Evolutionary conservation across 2,888 invertebrate genomes (phyloP).

Genomic region (Drosophila diplacantha): DNA sequence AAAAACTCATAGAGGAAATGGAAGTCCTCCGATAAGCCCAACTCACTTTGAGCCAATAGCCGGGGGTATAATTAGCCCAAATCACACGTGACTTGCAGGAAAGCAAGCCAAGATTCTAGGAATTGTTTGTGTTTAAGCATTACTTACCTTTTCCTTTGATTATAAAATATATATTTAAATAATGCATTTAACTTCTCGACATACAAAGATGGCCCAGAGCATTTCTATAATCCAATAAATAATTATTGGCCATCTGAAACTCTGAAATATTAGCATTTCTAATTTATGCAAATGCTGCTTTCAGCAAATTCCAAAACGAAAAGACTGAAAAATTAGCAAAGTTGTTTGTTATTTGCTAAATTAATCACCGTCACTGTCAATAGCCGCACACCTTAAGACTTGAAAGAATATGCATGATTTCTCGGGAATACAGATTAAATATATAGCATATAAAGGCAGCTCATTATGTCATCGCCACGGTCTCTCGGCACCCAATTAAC

Average conservation of each 20-base stretch:
- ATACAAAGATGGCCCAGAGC: not conserved
- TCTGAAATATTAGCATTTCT: not conserved
- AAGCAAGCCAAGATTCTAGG: not conserved
- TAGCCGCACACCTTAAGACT: not conserved
- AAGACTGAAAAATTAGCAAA: constrained; percentile 12
- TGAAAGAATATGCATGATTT: constrained; percentile 23
- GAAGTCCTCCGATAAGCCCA: constrained; percentile 35
- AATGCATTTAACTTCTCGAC: not conserved
- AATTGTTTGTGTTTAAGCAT: not conserved
- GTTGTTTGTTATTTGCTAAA: constrained; percentile 15
- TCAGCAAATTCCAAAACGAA: not conserved
- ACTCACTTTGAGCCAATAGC: constrained; percentile 18
- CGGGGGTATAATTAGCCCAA: constrained; percentile 25
- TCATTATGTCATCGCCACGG: constrained; percentile 34
- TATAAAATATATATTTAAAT: not conserved
- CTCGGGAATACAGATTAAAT: constrained; percentile 19
- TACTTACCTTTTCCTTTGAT: not conserved
- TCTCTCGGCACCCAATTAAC: constrained; percentile 56
- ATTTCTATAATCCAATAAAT: not conserved
- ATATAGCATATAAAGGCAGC: constrained; percentile 1
- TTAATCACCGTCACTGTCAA: constrained; percentile 18
- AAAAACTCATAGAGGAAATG: constrained; percentile 31
- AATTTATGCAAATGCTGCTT: constrained; percentile 5
- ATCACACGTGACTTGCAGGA: constrained; percentile 26
- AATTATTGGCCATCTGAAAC: not conserved